A percentile compares a stretch with the other conserved stretches of the same genome.
These are phyloP conservation scores for Upupa epops DNA, from an alignment of 2,113 vertebrate species.

Conservation along the genomic window DNA sequence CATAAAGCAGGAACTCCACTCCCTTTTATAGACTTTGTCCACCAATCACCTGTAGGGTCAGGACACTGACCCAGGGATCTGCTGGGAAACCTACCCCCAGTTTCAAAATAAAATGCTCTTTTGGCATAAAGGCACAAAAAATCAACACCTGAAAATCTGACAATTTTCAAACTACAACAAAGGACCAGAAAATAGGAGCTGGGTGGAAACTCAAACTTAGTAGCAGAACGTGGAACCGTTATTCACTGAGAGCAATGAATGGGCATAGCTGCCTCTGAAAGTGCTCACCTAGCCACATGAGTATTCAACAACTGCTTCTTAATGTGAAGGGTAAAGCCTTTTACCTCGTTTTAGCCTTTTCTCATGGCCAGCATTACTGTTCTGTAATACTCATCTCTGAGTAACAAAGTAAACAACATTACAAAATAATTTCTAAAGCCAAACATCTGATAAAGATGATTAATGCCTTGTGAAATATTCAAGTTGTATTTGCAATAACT, in stretches of 20 bases:
- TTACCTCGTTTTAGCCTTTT: slow-evolving; percentile 41
- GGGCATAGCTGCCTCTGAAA: not conserved
- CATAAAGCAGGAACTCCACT: too few species aligned
- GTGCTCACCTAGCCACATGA: slow-evolving; percentile 16
- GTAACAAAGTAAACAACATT: slow-evolving; percentile 66
- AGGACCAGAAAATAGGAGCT: not conserved
- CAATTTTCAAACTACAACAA: too few species aligned
- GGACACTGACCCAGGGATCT: too few species aligned
- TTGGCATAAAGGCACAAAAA: too few species aligned
- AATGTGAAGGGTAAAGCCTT: slow-evolving; percentile 32
- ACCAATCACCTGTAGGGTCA: too few species aligned
- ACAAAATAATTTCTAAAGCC: slow-evolving; percentile 59
- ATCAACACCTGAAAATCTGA: too few species aligned
- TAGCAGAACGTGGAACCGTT: not conserved
- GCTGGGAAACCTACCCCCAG: too few species aligned
- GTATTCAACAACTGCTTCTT: not conserved
- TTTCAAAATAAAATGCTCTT: too few species aligned
- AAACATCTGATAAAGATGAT: slow-evolving; percentile 66
- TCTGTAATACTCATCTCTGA: slow-evolving; percentile 50
- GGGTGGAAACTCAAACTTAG: not conserved
- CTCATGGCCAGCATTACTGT: not conserved
- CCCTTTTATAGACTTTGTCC: too few species aligned
- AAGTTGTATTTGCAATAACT: slow-evolving; percentile 59
- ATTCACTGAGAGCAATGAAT: not conserved
- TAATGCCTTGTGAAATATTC: slow-evolving; percentile 50